Evolutionary conservation across 2,888 invertebrate genomes (phyloP), one percentile per base, ranked within the genome.

Genomic region (Hirtodrosophila confusa): DNA sequence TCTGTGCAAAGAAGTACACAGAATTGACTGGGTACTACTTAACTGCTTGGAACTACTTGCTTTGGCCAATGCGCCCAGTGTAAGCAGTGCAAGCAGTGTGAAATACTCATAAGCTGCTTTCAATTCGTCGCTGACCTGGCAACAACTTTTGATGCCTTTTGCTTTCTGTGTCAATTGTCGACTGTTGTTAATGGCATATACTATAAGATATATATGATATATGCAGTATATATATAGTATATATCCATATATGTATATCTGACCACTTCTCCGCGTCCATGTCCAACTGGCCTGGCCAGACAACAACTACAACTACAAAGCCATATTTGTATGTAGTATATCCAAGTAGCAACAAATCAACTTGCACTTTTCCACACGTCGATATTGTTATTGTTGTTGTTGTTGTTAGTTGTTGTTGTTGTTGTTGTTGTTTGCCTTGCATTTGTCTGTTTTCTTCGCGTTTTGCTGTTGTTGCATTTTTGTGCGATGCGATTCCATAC

Each of bases 331-430:
- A 31, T 29, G 64, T 60, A 77, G 50, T 37, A 68, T 33, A 48
- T 75, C 49, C 64, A 82, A 40, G 40, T 62, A 54, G 44, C 63
- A 65, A 33, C 61, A 60, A 33, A 8, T 31, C 58, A 51, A 49
- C 80, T 84, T 80, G 78, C 86, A 80, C 88, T 80, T 80, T 84
- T 80, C 45, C 66, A 80, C 67, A 58, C 50, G 48, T 55, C 49
- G 67, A 58, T 58, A 8, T 31, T 31, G 1, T 31, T 8, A 71
- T 69, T 63, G 62, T 39, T 71, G 64, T 37, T 65, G 60, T 55
- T 44, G 45, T 54, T 40, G 36, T 27, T 49, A 17, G 36, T 27
- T 49, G 11, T 43, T 54, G 45, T 36, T 43, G 56, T 23, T 49
- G 40, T 35, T 65, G 68, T 31, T 70, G 58, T 44, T 67, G 67